phyloP scores from a whole-genome alignment of 2,113 vertebrate species.

The Nothobranchius kuhntae region DNA sequence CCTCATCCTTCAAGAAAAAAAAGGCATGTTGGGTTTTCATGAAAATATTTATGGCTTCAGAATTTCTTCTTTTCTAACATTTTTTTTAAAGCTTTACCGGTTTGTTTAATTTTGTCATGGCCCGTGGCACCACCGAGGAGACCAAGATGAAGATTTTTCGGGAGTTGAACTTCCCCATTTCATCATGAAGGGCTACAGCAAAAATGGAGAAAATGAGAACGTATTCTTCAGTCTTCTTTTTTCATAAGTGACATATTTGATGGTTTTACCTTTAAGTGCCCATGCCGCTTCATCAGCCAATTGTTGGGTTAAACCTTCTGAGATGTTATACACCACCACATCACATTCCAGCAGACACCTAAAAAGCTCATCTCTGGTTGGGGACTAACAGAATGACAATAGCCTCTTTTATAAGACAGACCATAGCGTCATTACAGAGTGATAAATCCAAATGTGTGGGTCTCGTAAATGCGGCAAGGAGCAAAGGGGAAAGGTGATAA shows the following conservation, averaged over 20 bases:
- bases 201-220: neutral
- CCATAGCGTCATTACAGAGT: too few species aligned
- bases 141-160: slow-evolving; percentile 90
- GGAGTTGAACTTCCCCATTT: slow-evolving; percentile 77
- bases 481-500: too few species aligned
- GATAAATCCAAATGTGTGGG: too few species aligned
- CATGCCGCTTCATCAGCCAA: slow-evolving; percentile 87
- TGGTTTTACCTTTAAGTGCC: slow-evolving; percentile 83
- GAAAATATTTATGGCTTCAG: neutral
- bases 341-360: slow-evolving; percentile 85
- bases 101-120: slow-evolving; percentile 80
- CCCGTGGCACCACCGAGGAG: slow-evolving; percentile 94
- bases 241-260: too few species aligned
- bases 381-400: slow-evolving; percentile 44
- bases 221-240: too few species aligned
- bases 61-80: neutral
- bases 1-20: slow-evolving; percentile 78
- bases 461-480: too few species aligned
- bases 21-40: neutral
- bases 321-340: slow-evolving; percentile 90
- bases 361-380: slow-evolving; percentile 78
- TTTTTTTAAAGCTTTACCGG: slow-evolving; percentile 77
- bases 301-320: slow-evolving; percentile 72
- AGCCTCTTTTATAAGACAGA: too few species aligned
- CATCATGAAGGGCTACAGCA: slow-evolving; percentile 76